Evolutionary conservation across 2,797 vertebrate species (phyloP).

Genomic region (Choloepus didactylus): DNA sequence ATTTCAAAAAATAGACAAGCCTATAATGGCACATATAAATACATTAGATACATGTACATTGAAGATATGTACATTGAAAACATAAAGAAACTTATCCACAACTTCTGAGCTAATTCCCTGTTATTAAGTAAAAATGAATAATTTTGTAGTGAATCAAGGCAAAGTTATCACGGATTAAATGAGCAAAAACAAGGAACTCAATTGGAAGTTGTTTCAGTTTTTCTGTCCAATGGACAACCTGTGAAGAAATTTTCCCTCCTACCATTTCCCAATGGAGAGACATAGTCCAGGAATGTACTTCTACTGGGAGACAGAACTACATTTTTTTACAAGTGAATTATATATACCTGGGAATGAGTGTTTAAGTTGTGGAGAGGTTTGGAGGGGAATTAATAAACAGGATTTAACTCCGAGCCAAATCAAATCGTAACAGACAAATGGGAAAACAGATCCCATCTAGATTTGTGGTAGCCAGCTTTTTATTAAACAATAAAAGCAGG

Average conservation of each 20-base stretch:
- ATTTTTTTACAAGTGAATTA: constrained; percentile 65
- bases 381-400: constrained; percentile 50
- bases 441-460: constrained; percentile 64
- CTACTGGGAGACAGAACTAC: neutral
- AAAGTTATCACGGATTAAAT: constrained; percentile 59
- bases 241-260: constrained; percentile 19
- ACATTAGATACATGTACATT: neutral
- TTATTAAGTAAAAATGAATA: constrained; percentile 52
- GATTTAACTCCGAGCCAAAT: constrained; percentile 63
- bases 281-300: constrained; percentile 67
- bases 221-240: constrained; percentile 49
- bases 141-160: constrained; percentile 31
- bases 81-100: constrained; percentile 27
- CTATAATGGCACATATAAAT: neutral
- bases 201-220: neutral
- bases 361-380: constrained; percentile 59
- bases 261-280: constrained; percentile 53
- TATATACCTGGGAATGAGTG: constrained; percentile 33
- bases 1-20: constrained; percentile 25
- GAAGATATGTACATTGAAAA: neutral
- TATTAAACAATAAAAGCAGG: constrained; percentile 60
- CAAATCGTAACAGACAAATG: constrained; percentile 47
- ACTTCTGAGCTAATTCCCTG: constrained; percentile 30
- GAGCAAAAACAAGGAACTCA: neutral
- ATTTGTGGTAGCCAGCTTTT: constrained; percentile 20